Base-by-base conservation (phyloP, 2,113 vertebrate genomes). In the Onychostruthus taczanowskii region DNA sequence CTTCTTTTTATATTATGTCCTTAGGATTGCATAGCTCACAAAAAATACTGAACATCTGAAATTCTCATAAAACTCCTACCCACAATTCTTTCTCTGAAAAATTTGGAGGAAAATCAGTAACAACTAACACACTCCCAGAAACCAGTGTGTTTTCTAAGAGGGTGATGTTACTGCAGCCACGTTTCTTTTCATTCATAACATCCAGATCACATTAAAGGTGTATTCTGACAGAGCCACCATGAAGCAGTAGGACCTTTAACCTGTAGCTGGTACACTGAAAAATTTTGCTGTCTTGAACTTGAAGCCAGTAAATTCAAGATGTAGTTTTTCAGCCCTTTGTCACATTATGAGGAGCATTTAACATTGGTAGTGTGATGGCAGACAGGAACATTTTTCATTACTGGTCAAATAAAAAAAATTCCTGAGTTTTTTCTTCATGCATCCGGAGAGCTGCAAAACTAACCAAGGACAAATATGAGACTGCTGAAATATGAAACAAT, bases 401-500 rank as follows among this genome's bases (percentile, higher is more conserved):
- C 39, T 87, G 53, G 39, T 76, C 28, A 76, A 84, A 68, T 39
- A 84, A 85, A 89, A 97, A 64, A 82, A 88, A 96, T 33, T 87
- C 72, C 55, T 33, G 46, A 70, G 63, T 33, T 93, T 94, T 87
- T 96, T 82, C 81, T 93, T 92, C 56, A 55, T 87, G 53, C 94
- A 97, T 97, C 97, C 97, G 97, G 85, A 95, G 52, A 97, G 94
- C 89, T 96, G 89, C 95, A 95, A 96, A 94, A 96, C 44, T 74
- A 72, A 85, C 82, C 95, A 95, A 95, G 94, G 91, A 93, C 96
- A 97, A 93, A 87, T 94, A 93, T 67, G 93, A 72, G 41, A 49
- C 90, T 86, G 93, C 79, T 96, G 82, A 97, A 97, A 89, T 77
- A 82, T 58, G 39, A 95, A 98, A 99, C 98, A 99, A 99, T 98